Conservation (phyloP, 1,140 invertebrate genomes). For the Dendrolimus kikuchii region DNA sequence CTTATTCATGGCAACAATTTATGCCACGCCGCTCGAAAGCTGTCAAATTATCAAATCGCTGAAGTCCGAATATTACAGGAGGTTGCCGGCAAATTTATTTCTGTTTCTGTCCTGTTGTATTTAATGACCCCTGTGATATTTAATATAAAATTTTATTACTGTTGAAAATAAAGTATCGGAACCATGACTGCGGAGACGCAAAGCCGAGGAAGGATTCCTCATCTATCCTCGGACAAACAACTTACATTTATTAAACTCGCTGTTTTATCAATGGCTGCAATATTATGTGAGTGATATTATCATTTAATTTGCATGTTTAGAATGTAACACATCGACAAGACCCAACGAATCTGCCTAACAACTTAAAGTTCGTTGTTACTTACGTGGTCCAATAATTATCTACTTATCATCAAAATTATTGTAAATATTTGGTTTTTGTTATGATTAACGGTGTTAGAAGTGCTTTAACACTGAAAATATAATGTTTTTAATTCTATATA, state of each 20-base stretch:
- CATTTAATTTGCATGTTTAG: constrained; percentile 8
- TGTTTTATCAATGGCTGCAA: constrained; percentile 91
- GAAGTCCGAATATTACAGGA: constrained; percentile 27
- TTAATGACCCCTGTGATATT: constrained; percentile 12
- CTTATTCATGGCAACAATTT: constrained; percentile 19
- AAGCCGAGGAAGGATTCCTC: constrained; percentile 40
- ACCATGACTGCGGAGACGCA: constrained; percentile 55
- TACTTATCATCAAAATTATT: background rate
- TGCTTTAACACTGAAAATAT: background rate
- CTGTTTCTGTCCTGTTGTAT: constrained; percentile 18
- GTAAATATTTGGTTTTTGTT: background rate
- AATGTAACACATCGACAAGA: constrained; percentile 1
- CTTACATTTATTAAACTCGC: constrained; percentile 94
- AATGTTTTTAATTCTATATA: background rate
- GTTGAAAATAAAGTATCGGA: constrained; percentile 11
- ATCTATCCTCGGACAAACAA: constrained; percentile 85
- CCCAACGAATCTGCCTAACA: too few species aligned
- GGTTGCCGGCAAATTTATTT: constrained; percentile 54
- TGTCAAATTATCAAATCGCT: constrained; percentile 37
- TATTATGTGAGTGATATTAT: constrained; percentile 87
- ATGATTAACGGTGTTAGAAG: background rate
- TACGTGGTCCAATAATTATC: constrained; percentile 18
- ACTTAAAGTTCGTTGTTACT: constrained; percentile 7
- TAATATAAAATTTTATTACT: constrained; percentile 14
- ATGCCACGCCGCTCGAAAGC: constrained; percentile 53